Conservation (phyloP, 2,888 invertebrate species). For the Drosophila ochracea region DNA sequence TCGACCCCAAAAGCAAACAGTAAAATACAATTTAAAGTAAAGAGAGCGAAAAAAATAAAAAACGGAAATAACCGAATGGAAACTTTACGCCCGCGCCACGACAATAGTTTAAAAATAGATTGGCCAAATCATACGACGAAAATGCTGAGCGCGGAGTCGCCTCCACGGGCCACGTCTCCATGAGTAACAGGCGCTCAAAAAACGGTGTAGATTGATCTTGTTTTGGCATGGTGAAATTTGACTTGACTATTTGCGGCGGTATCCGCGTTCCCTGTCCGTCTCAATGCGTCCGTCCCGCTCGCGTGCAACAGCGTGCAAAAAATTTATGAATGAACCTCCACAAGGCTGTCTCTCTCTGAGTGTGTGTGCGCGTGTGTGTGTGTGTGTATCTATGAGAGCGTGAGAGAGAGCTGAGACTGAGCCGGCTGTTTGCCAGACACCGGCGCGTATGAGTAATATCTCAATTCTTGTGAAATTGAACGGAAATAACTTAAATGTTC, state of each 20-base stretch:
- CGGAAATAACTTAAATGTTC: conserved; percentile 80
- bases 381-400: conserved; percentile 30
- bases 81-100: conserved; percentile 45
- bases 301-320: conserved; percentile 32
- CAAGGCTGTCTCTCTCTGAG: conserved; percentile 1
- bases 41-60: neutral
- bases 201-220: conserved; percentile 65
- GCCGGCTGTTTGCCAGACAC: conserved; percentile 51
- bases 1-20: conserved; percentile 3
- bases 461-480: conserved; percentile 82
- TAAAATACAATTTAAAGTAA: conserved; percentile 2
- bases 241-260: conserved; percentile 17
- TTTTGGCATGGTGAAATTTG: conserved; percentile 69
- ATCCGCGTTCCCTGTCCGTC: conserved; percentile 21
- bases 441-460: conserved; percentile 82
- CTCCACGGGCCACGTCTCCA: conserved; percentile 41
- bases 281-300: neutral
- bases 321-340: conserved; percentile 71
- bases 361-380: conserved; percentile 12
- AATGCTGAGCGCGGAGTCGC: conserved; percentile 30
- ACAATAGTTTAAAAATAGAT: conserved; percentile 69
- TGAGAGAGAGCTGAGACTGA: conserved; percentile 39
- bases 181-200: conserved; percentile 71
- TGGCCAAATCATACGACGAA: conserved; percentile 62
- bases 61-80: conserved; percentile 40